Evolutionary conservation across 2,888 invertebrate species (phyloP).

Genomic region (Galeruca laticollis): DNA sequence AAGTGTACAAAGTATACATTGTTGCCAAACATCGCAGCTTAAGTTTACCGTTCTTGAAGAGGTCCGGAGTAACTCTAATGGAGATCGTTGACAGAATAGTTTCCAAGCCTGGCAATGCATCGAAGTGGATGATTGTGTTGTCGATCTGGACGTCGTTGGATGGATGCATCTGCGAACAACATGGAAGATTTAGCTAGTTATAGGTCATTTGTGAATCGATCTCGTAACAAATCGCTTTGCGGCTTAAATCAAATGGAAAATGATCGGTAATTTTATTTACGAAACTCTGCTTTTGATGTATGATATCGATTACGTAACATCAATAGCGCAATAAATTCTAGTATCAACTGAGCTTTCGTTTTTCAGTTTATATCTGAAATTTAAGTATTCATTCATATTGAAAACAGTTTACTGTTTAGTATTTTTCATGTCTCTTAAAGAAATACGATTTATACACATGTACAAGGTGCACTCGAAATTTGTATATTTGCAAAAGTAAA

Average conservation of each 20-base stretch:
- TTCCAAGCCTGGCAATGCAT: constrained; percentile 60
- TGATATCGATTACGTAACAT: background rate
- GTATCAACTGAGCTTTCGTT: too few relatives aligned
- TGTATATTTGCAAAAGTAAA: too few relatives aligned
- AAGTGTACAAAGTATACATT: constrained; percentile 61
- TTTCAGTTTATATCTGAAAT: too few relatives aligned
- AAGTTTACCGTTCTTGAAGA: constrained; percentile 63
- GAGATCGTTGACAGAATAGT: constrained; percentile 60
- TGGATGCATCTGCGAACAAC: constrained; percentile 44
- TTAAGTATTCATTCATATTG: too few relatives aligned
- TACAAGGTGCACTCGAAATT: too few relatives aligned
- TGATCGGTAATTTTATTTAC: constrained; percentile 13
- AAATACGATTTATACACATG: too few relatives aligned
- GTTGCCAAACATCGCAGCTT: constrained; percentile 62
- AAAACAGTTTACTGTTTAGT: too few relatives aligned
- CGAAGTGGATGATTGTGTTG: constrained; percentile 58
- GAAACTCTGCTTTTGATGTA: constrained; percentile 7
- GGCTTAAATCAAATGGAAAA: constrained; percentile 21
- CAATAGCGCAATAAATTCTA: too few relatives aligned
- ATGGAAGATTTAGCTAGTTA: constrained; percentile 27
- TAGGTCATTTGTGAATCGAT: constrained; percentile 24
- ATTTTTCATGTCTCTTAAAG: too few relatives aligned
- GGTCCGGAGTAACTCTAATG: constrained; percentile 59
- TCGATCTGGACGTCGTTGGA: constrained; percentile 55
- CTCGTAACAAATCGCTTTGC: constrained; percentile 17